phyloP scores from a whole-genome alignment of 2,888 invertebrate genomes.

The Phania funesta region DNA sequence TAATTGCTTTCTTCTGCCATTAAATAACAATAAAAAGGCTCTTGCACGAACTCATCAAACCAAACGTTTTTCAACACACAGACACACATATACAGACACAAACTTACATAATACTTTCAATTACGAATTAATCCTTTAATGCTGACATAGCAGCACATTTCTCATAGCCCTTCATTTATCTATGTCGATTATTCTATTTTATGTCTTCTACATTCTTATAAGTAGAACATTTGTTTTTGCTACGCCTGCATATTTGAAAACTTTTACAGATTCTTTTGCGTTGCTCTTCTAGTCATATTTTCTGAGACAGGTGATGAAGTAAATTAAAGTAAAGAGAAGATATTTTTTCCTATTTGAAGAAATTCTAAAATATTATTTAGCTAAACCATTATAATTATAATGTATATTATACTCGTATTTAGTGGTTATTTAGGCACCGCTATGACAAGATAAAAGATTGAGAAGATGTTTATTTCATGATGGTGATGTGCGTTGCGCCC shows the following conservation, averaged over 20 bases:
- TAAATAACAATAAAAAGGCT: neutral
- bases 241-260: slow-evolving; percentile 6
- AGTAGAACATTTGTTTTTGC: neutral
- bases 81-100: neutral
- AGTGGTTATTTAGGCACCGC: too few species aligned
- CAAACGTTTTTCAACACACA: neutral
- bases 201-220: neutral
- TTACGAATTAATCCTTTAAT: neutral
- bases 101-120: neutral
- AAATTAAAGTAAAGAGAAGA: neutral
- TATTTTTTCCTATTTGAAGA: too few species aligned
- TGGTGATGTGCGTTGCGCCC: too few species aligned
- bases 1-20: neutral
- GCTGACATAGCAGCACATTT: slow-evolving; percentile 4
- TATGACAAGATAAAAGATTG: too few species aligned
- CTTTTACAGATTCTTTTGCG: neutral
- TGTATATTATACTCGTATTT: too few species aligned
- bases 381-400: too few species aligned
- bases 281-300: neutral
- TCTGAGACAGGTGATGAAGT: neutral
- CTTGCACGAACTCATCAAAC: neutral
- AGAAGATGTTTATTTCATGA: too few species aligned
- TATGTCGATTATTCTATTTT: neutral
- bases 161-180: neutral
- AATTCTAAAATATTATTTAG: too few species aligned